Base-by-base conservation (phyloP, 2,797 vertebrate species). In the Gymnopithys bicolor region DNA sequence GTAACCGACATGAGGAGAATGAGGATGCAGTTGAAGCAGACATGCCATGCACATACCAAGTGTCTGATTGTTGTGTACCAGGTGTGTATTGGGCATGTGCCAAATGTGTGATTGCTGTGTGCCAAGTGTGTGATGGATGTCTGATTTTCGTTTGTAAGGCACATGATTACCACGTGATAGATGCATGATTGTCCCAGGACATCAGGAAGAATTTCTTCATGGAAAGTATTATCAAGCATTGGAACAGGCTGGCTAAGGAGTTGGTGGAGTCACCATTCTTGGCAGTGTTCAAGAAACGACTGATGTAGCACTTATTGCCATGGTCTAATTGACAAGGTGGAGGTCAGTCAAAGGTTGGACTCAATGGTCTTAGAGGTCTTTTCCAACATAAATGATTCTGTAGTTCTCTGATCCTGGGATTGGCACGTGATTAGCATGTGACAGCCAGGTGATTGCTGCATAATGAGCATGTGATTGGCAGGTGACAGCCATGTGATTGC, bases 51-150 rank as follows among this genome's bases (percentile, higher is more conserved):
- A 33, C 4, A 5, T 30, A 14, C 11, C 18, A 9, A 13, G 8
- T 25, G 13, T 13, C 43, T 13, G 46, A 16, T 8, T 8, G 14
- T 60, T 33, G 25, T 41, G 30, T 27, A 21, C 5, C 41, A 22
- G 23, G 11, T 30, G 45, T 22, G 8, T 45, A 19, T 43, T 30
- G 32, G n/a, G 10, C 64, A 30, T 3, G 5, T 37, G 27, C 13
- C n/a, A 21, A 39, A 22, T 19, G 4, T 43, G 32, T 7, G 11
- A 49, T 49, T 37, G 15, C 12, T 17, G 9, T 33, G 45, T 66
- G 43, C 19, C 5, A 17, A 62, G 27, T 12, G 16, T 5, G 4
- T 19, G 32, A 35, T 0, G 1, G 48, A 41, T 0, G 0, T 0
- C 1, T 24, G 41, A 43, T 16, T 67, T 22, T 48, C 0, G 4